Conservation (phyloP, 2,113 vertebrate genomes). For the Bubalus kerabau region DNA sequence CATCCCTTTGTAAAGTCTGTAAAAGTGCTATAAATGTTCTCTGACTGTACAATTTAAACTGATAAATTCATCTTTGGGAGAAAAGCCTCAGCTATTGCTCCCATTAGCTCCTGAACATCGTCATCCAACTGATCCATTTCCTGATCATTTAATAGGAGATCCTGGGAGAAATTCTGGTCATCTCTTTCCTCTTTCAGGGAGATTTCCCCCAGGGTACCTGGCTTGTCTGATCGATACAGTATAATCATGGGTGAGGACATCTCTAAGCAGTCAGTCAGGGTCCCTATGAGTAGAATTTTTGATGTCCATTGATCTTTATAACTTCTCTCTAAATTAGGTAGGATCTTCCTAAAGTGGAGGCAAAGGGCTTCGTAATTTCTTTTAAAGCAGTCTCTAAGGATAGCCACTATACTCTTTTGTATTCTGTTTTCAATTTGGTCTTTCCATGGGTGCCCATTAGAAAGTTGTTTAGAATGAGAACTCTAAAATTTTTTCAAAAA, state of each 20-base stretch:
- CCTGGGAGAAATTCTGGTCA: neutral
- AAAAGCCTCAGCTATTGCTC: neutral
- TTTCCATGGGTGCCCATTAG: neutral
- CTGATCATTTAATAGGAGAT: neutral
- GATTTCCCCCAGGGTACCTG: neutral
- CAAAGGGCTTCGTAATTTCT: neutral
- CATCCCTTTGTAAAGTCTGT: neutral
- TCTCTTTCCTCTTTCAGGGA: neutral
- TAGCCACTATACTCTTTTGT: neutral
- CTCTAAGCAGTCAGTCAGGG: neutral
- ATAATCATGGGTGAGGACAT: no score
- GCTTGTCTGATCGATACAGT: neutral
- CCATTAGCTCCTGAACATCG: neutral
- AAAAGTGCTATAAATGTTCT: neutral
- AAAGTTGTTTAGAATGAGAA: neutral
- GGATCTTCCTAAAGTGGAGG: neutral
- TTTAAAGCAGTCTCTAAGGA: neutral
- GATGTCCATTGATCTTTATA: neutral
- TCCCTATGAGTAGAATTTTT: neutral
- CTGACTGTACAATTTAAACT: neutral
- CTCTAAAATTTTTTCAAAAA: neutral
- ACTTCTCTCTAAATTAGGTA: neutral
- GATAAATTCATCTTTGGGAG: neutral
- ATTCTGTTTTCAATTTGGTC: neutral
- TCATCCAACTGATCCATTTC: neutral